Percentiles rank a stretch among this genome's conserved stretches.
phyloP scores from a whole-genome alignment of 2,113 vertebrate genomes.

The Corydoras sp. region DNA sequence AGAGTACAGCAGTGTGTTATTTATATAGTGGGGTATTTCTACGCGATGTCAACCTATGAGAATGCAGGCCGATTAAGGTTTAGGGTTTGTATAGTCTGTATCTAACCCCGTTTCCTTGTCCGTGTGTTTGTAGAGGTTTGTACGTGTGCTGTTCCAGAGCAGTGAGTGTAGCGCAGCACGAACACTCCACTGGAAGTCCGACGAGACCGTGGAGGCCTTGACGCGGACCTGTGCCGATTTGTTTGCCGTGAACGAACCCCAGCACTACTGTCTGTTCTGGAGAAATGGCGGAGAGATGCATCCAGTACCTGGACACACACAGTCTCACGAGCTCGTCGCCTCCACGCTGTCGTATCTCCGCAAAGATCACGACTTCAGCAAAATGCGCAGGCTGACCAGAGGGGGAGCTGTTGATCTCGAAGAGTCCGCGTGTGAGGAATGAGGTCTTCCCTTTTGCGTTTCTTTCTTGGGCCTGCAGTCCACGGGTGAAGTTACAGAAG shows the following conservation, averaged over 20 bases:
- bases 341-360: constrained; percentile 72
- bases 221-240: constrained; percentile 64
- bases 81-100: too few relatives aligned
- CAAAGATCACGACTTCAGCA: constrained; percentile 73
- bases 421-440: constrained; percentile 74
- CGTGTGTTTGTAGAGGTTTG: constrained; percentile 60
- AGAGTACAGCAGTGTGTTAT: too few relatives aligned
- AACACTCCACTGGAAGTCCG: constrained; percentile 67
- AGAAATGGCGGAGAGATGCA: constrained; percentile 67
- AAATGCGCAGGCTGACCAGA: constrained; percentile 72
- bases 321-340: constrained; percentile 65
- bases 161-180: constrained; percentile 62
- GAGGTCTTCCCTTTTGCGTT: constrained; percentile 26
- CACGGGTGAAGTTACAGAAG: too few relatives aligned
- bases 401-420: constrained; percentile 72
- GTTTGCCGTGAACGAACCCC: constrained; percentile 66
- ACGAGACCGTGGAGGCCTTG: constrained; percentile 59
- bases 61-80: too few relatives aligned
- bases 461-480: background rate
- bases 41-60: too few relatives aligned
- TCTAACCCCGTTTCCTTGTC: background rate
- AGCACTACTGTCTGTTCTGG: constrained; percentile 70
- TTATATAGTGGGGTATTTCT: too few relatives aligned
- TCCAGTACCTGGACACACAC: constrained; percentile 61
- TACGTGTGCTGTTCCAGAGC: constrained; percentile 71